These are phyloP conservation scores for Myripristis murdjan DNA, from an alignment of 2,797 vertebrate species.

Conservation along the genomic window DNA sequence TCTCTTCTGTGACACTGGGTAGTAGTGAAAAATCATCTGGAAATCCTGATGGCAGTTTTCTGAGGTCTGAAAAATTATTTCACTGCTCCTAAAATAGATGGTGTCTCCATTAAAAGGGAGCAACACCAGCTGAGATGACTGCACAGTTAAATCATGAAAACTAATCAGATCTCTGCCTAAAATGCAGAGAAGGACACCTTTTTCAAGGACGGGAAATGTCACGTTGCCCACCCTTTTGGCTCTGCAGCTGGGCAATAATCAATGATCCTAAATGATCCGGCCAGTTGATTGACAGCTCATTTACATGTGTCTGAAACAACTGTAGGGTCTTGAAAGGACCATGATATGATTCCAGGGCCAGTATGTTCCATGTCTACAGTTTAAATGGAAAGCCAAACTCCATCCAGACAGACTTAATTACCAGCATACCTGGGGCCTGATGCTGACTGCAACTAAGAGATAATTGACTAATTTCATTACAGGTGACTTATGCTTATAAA, in stretches of 20 bases:
- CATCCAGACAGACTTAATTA: slow-evolving; percentile 28
- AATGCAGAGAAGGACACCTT: too few relatives aligned
- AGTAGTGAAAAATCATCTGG: background rate
- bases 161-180: too few relatives aligned
- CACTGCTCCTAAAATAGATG: too few relatives aligned
- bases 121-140: background rate
- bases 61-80: too few relatives aligned
- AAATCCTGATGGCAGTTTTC: background rate
- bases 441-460: slow-evolving; percentile 34
- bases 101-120: too few relatives aligned
- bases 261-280: background rate
- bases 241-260: background rate
- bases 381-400: too few relatives aligned
- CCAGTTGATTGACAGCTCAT: background rate
- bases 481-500: background rate
- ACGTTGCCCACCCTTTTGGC: too few relatives aligned
- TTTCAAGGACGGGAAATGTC: too few relatives aligned
- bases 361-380: too few relatives aligned
- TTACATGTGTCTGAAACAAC: background rate
- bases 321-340: background rate
- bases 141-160: too few relatives aligned
- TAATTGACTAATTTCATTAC: slow-evolving; percentile 58
- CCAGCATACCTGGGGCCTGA: slow-evolving; percentile 20
- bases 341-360: too few relatives aligned
- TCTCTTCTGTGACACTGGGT: too few relatives aligned